phyloP scores from a whole-genome alignment of 2,113 vertebrate genomes.

The Amia ocellicauda region DNA sequence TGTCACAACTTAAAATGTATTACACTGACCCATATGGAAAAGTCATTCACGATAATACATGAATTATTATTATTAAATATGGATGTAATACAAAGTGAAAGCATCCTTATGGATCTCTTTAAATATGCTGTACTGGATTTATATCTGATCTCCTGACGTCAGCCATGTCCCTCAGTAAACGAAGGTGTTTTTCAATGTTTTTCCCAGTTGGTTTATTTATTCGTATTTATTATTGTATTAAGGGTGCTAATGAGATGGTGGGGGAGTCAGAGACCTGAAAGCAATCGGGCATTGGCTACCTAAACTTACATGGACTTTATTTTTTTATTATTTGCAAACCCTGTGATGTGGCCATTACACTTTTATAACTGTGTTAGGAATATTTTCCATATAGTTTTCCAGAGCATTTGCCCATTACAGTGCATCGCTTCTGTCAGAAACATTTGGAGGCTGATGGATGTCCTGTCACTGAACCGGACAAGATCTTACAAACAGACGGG shows the following conservation, averaged over 20 bases:
- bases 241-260: too few species aligned
- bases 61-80: not conserved
- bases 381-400: conserved; percentile 38
- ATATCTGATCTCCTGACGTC: too few species aligned
- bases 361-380: conserved; percentile 33
- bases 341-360: conserved; percentile 2
- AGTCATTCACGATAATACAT: not conserved
- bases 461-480: conserved; percentile 34
- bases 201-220: too few species aligned
- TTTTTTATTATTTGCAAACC: conserved; percentile 4
- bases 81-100: not conserved
- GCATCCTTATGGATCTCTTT: too few species aligned
- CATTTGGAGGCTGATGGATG: conserved; percentile 34
- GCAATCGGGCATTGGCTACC: conserved; percentile 29
- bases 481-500: conserved; percentile 39
- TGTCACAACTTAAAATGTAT: conserved; percentile 4
- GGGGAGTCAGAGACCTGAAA: too few species aligned
- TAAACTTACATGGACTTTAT: conserved; percentile 3
- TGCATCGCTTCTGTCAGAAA: conserved; percentile 30
- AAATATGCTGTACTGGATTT: too few species aligned
- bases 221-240: too few species aligned
- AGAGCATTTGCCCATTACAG: conserved; percentile 41
- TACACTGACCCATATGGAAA: conserved; percentile 8
- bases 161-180: too few species aligned
- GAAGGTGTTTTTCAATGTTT: too few species aligned